Evolutionary conservation across 2,113 vertebrate genomes (phyloP).

Genomic region (Narcine bancroftii): DNA sequence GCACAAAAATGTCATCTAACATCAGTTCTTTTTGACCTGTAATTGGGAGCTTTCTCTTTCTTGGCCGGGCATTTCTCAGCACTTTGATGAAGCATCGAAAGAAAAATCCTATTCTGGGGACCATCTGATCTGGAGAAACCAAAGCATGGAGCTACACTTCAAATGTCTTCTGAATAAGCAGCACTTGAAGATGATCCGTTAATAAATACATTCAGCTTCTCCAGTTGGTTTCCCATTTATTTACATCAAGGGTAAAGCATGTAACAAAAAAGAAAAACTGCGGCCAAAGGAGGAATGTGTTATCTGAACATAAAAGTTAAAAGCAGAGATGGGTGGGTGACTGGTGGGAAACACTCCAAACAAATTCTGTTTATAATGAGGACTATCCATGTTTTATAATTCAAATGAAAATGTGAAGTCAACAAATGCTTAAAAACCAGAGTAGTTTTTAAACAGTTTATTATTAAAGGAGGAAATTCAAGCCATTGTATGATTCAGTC

Average conservation of each 20-base stretch:
- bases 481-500: too few species aligned
- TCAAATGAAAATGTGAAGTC: too few species aligned
- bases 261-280: too few species aligned
- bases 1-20: background rate
- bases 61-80: background rate
- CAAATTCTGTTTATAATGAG: too few species aligned
- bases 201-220: background rate
- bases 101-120: background rate
- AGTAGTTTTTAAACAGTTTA: too few species aligned
- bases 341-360: too few species aligned
- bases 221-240: background rate
- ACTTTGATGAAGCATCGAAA: background rate
- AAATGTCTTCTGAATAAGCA: background rate
- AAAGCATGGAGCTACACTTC: background rate
- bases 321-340: too few species aligned
- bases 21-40: background rate
- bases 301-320: too few species aligned
- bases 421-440: too few species aligned
- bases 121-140: background rate
- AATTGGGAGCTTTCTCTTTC: background rate
- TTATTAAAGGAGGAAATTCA: too few species aligned
- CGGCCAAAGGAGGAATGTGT: too few species aligned
- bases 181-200: background rate
- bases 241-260: background rate
- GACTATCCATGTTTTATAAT: too few species aligned